Base-by-base conservation (phyloP, 2,113 vertebrate genomes). In the Sinocyclocheilus grahami region DNA sequence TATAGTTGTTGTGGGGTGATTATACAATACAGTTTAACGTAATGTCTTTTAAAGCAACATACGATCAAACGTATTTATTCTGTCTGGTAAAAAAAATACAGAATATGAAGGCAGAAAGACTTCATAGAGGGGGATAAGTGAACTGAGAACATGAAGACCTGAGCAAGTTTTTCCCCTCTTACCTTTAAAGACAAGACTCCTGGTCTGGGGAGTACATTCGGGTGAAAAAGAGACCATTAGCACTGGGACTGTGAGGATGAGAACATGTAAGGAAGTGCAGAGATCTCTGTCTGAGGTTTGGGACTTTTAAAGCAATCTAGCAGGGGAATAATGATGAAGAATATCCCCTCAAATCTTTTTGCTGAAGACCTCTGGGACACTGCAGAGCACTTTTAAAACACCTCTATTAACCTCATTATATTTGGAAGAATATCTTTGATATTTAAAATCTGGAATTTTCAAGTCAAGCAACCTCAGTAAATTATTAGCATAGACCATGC, bases 191-290 rank as follows among this genome's bases (percentile, higher is more conserved):
- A 82, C 84, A 75, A 86, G 84, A 86, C 85, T 87, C 81, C 53
- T 83, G 88, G 90, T 80, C 90, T 89, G 51, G 79, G 87, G 86
- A 91, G 82, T 58, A 82, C 83, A 87, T 74, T 88, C 82, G 55
- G 82, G 69, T 92, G 79, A 90, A 94, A 91, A 86, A 83, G 83
- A 89, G 88, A 83, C 91, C 89, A 92, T 93, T 92, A 92, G 91
- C 92, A 92, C 90, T 84, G 90, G 92, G 92, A 92, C 90, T 87
- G 42, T 7, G 92, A 83, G 92, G 91, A 93, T 91, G 89, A 91
- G 93, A 92, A 91, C 84, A 85, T 88, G 93, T 94, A 92, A 93
- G 87, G 78, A 53, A 72, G 55, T 87, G 91, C 78, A 12, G 91
- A 91, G 94, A 93, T 84, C 79, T 75, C 24, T 78, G 74, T 86